Percentiles rank a stretch among this genome's conserved stretches.
phyloP scores from a whole-genome alignment of 2,888 invertebrate genomes.

The Heliconius hortense region DNA sequence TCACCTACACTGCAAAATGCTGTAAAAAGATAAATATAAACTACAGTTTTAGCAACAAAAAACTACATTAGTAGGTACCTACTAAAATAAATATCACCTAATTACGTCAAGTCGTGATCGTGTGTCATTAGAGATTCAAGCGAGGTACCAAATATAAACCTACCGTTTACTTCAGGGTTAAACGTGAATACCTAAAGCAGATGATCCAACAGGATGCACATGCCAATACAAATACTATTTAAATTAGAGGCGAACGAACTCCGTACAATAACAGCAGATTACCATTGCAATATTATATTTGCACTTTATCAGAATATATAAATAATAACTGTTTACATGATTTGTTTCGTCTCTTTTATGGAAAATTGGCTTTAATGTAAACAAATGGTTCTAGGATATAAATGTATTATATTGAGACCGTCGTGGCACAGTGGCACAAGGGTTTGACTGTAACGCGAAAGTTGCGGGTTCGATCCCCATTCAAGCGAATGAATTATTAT shows the following conservation, averaged over 20 bases:
- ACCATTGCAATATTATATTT: constrained; percentile 42
- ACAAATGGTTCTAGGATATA: background rate
- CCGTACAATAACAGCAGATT: constrained; percentile 59
- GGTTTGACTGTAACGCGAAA: background rate
- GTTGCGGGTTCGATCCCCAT: too few species aligned
- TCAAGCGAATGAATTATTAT: background rate
- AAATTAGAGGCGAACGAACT: constrained; percentile 61
- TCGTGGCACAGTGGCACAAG: background rate
- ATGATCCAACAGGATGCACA: constrained; percentile 49
- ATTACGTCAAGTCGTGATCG: constrained; percentile 12
- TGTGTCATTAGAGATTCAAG: constrained; percentile 26
- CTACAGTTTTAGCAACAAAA: background rate
- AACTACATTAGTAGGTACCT: background rate
- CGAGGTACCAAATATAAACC: constrained; percentile 31
- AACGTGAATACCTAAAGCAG: constrained; percentile 48
- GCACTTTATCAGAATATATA: constrained; percentile 27
- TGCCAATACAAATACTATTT: constrained; percentile 48
- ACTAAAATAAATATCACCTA: background rate
- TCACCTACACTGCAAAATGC: background rate
- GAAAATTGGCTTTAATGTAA: background rate
- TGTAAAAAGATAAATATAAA: background rate
- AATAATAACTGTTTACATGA: constrained; percentile 14
- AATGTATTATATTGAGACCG: background rate
- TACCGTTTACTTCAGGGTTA: constrained; percentile 29
- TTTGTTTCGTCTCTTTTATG: constrained; percentile 2